Percentiles rank a stretch among this genome's conserved stretches.
Evolutionary conservation across 1,140 invertebrate species (phyloP).

Genomic region (Procambarus virginalis): DNA sequence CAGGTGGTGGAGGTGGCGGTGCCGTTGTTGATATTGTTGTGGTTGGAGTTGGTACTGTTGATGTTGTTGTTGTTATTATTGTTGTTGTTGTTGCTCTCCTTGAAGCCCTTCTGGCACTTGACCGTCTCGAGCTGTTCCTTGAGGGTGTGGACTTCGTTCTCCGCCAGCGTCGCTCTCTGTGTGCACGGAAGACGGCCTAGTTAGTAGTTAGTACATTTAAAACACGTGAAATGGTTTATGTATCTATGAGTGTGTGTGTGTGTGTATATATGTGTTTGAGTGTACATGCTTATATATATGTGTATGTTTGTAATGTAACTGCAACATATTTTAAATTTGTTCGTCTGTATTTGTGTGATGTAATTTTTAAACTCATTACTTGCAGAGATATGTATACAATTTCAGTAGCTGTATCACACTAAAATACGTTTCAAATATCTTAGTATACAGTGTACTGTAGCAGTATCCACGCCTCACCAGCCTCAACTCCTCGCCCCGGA

Average conservation of each 20-base stretch:
- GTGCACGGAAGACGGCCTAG: neutral
- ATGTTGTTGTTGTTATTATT: constrained; percentile 63
- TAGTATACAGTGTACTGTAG: too few species aligned
- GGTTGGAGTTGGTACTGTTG: constrained; percentile 37
- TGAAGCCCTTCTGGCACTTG: constrained; percentile 51
- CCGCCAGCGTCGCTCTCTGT: constrained; percentile 57
- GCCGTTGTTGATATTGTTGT: constrained; percentile 38
- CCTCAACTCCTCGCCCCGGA: too few species aligned
- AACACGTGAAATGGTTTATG: too few species aligned
- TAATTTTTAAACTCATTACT: too few species aligned
- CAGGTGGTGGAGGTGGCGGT: constrained; percentile 12
- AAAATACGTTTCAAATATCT: too few species aligned
- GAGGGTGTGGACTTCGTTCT: constrained; percentile 58
- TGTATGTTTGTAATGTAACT: neutral
- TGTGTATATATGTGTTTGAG: neutral
- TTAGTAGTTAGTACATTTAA: neutral
- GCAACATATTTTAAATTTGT: neutral
- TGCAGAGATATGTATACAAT: too few species aligned
- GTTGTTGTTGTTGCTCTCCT: constrained; percentile 61
- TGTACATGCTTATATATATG: constrained; percentile 3
- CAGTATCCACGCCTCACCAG: too few species aligned
- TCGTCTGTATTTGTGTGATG: neutral
- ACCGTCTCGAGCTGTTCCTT: constrained; percentile 60
- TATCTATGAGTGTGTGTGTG: neutral
- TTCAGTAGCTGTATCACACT: too few species aligned